Evolutionary conservation across 1,140 invertebrate genomes (phyloP), one percentile per base, ranked within the genome.

Genomic region (Harlomillsia oculata): DNA sequence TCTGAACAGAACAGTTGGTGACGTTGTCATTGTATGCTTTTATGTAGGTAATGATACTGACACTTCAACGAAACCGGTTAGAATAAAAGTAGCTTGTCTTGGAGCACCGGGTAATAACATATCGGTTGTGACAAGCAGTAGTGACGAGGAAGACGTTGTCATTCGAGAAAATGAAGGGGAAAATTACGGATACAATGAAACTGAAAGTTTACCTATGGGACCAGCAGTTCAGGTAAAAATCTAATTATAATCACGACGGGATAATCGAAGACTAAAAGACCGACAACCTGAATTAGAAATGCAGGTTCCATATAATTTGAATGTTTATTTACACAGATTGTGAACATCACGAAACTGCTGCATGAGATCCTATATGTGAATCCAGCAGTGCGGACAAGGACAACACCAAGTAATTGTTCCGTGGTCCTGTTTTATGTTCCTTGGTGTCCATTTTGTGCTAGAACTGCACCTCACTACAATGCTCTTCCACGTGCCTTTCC

Each of bases 381-480:
- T 67, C 73, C 72, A 56, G 76, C 72, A 64, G 68, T 75, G 32
- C 73, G 71, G 16, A 75, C 71, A 66, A 72, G 73, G 52, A 70
- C 67, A 56, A 73, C 72, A 16, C 73, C 76, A 25, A 81, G 77
- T n/a, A 74, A 80, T 53, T 96, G 92, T 75, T 76, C 83, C 45
- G 63, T 89, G 14, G 81, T 96, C 0, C 74, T 95, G 56, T 97
- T 97, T 72, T 96, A 86, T 74, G 87, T 89, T 0, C 82, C 81
- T 44, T 86, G 84, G 69, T 96, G 92, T 72, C 81, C 87, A 28
- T 94, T 94, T 65, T 92, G 89, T 70, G 85, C 85, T 53, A 79
- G 84, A 66, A 87, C 89, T 25, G 91, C 90, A 6, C 86, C 88
- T 4, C 80, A 89, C 69, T 91, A 87, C 63, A 97, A 96, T 78